These are phyloP conservation scores for Pampusana beccarii DNA, from an alignment of 2,113 vertebrate species.

Conservation along the genomic window DNA sequence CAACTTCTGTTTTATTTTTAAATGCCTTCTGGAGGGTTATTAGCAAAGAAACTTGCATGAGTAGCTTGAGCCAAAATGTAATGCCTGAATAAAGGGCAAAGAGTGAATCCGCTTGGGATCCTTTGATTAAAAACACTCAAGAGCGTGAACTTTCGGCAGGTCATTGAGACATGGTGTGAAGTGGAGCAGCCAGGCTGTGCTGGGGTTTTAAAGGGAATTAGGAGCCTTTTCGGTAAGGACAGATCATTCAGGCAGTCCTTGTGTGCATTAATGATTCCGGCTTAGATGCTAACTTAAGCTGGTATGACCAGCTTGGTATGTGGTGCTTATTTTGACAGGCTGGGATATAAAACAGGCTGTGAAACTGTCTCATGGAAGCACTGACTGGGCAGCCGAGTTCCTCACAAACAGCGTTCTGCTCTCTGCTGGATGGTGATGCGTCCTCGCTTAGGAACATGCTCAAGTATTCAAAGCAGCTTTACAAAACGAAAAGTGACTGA, in stretches of 20 bases:
- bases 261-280: not conserved
- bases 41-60: not conserved
- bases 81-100: not conserved
- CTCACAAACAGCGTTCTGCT: not conserved
- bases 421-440: not conserved
- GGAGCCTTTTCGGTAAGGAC: not conserved
- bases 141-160: not conserved
- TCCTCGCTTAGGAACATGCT: accelerated
- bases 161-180: not conserved
- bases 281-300: not conserved
- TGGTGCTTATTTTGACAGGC: not conserved
- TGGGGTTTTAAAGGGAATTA: not conserved
- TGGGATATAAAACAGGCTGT: not conserved
- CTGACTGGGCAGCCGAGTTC: not conserved
- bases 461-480: accelerated
- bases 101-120: not conserved
- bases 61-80: not conserved
- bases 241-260: not conserved
- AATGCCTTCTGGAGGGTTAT: slow-evolving; percentile 53
- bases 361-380: not conserved
- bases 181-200: not conserved
- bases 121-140: not conserved
- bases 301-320: not conserved
- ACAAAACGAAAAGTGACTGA: not conserved
- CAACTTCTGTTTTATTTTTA: slow-evolving; percentile 60